Evolutionary conservation across 2,888 invertebrate species (phyloP).

Genomic region (Aplocera efformata): DNA sequence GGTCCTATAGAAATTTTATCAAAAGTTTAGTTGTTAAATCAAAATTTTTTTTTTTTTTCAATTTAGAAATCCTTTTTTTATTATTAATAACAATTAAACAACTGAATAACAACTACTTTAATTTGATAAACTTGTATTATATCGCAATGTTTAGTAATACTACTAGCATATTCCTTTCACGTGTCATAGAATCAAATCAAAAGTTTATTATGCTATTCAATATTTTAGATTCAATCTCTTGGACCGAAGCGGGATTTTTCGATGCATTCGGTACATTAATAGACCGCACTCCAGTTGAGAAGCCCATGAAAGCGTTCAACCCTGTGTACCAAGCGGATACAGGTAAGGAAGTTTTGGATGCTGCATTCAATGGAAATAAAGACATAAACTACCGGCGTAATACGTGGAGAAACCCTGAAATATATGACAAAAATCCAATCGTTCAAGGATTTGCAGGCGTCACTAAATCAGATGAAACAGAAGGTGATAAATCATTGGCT

Average conservation of each 20-base stretch:
- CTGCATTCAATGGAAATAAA: background rate
- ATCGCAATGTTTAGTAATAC: too few species aligned
- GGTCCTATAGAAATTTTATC: too few species aligned
- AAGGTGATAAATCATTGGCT: constrained; percentile 17
- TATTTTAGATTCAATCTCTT: constrained; percentile 4
- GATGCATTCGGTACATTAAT: constrained; percentile 3
- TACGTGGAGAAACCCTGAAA: background rate
- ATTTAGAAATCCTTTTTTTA: too few species aligned
- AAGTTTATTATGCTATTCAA: too few species aligned
- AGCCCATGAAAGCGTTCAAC: constrained; percentile 3
- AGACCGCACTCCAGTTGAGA: background rate
- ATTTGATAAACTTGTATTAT: too few species aligned
- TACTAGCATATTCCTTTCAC: too few species aligned
- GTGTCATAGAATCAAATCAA: too few species aligned
- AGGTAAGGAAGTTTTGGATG: background rate
- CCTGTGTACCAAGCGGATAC: constrained; percentile 2
- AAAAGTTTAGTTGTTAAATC: too few species aligned
- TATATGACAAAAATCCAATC: background rate
- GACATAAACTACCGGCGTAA: background rate
- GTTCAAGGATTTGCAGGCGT: background rate
- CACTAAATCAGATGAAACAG: background rate
- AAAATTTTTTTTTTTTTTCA: too few species aligned
- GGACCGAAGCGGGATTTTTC: constrained; percentile 4
- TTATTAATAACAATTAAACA: too few species aligned
- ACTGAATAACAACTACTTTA: too few species aligned